Base-by-base conservation (phyloP, 2,113 vertebrate genomes). In the Phrynosoma platyrhinos region DNA sequence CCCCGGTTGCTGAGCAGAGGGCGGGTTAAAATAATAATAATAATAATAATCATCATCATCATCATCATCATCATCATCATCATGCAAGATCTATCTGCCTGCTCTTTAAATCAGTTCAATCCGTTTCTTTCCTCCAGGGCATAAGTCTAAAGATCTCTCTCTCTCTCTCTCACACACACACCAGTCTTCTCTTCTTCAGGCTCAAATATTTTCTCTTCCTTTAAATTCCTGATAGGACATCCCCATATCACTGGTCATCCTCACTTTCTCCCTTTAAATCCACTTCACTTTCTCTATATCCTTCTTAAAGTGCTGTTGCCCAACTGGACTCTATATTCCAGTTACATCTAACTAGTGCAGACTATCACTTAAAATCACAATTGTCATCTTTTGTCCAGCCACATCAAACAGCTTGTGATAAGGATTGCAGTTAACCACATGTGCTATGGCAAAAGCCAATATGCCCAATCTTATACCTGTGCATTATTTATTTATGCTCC, bases 341-440 rank as follows among this genome's bases (percentile, higher is more conserved):
- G 47, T 4, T 47, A 36, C 36, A 36, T 36, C 36, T 36, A 4
- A 47, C 47, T 47, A 47, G 47, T 47, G 47, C 47, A 47, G 47
- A 47, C 47, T 47, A 30, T 27, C 27, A 78, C n/a, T 55, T 80
- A 80, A 32, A 80, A 58, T 36, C 30, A 55, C 79, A 80, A 3
- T 21, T 23, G 55, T 47, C 7, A 7, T 47, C 55, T 62, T 80
- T 80, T 80, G 18, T 32, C 47, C 47, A 80, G 79, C 55, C n/a
- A 18, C 53, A 58, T 80, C 79, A 80, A 32, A 80, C 79, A 80
- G 55, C 78, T 58, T 79, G 52, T 79, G 78, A 79, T n/a, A 25
- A 55, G 58, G 32, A 80, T 7, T 62, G 32, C 20, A 21, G 32
- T 80, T 62, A 47, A 47, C 7, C 79, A 36, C 55, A 21, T 62